phyloP scores from a whole-genome alignment of 2,888 invertebrate species.

The Neoitamus cyanurus region DNA sequence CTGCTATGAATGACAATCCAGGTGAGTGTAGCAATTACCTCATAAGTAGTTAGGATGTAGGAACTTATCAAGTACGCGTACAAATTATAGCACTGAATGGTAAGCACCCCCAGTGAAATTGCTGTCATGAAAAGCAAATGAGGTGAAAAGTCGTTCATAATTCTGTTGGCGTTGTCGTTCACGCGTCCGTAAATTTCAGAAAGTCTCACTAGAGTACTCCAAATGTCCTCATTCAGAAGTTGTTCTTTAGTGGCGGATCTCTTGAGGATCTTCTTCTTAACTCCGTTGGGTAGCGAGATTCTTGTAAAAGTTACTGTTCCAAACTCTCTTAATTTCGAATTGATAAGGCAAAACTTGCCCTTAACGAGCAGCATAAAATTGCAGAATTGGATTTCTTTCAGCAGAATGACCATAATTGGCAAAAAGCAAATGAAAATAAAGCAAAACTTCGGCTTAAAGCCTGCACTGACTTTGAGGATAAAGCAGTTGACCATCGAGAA shows the following conservation, averaged over 20 bases:
- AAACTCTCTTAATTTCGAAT: conserved; percentile 51
- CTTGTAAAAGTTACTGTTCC: neutral
- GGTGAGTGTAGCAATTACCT: conserved; percentile 55
- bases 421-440: conserved; percentile 59
- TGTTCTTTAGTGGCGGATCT: neutral
- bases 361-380: conserved; percentile 57
- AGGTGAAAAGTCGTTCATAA: conserved; percentile 56
- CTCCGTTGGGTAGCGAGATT: neutral
- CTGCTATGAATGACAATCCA: conserved; percentile 58
- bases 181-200: conserved; percentile 55
- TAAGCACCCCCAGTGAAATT: conserved; percentile 57
- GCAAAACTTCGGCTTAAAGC: conserved; percentile 49
- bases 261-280: neutral
- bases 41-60: conserved; percentile 55
- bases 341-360: conserved; percentile 56
- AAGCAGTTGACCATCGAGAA: conserved; percentile 52
- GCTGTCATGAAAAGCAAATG: conserved; percentile 57
- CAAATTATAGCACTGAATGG: conserved; percentile 58
- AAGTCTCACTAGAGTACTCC: conserved; percentile 52
- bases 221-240: neutral
- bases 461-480: conserved; percentile 16
- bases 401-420: conserved; percentile 57
- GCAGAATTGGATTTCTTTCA: conserved; percentile 59
- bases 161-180: conserved; percentile 55
- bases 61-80: conserved; percentile 56